Conservation (phyloP, 2,888 invertebrate genomes). For the Polia nebulosa region DNA sequence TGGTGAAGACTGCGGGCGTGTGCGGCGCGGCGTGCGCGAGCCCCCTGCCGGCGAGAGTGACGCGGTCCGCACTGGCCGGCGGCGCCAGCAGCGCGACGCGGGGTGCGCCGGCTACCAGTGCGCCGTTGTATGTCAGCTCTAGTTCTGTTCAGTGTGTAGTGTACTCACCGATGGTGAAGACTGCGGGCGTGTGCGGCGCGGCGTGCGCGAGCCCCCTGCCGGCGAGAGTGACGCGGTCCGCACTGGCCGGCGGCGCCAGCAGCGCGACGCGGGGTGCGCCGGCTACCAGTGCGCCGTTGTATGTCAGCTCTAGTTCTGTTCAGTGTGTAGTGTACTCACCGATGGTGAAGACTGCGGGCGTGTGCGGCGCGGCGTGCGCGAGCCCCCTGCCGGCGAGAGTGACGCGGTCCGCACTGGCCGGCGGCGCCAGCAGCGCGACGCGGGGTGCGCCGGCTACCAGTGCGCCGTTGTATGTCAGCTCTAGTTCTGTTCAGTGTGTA, state of each 20-base stretch:
- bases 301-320: no score
- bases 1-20: slow-evolving; percentile 98
- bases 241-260: not conserved
- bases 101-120: slow-evolving; percentile 92
- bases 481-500: not conserved
- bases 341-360: slow-evolving; percentile 98
- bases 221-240: slow-evolving; percentile 83
- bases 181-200: slow-evolving; percentile 97
- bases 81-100: slow-evolving; percentile 90
- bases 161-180: slow-evolving; percentile 96
- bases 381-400: slow-evolving; percentile 97
- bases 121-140: not conserved
- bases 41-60: slow-evolving; percentile 97
- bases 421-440: no score
- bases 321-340: slow-evolving; percentile 85
- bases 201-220: slow-evolving; percentile 98
- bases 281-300: no score
- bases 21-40: slow-evolving; percentile 97
- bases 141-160: not conserved
- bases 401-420: no score
- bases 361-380: slow-evolving; percentile 97
- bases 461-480: not conserved
- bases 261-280: not conserved
- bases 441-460: no score
- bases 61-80: slow-evolving; percentile 92